Evolutionary conservation across 1,140 invertebrate genomes (phyloP), one percentile per base, ranked within the genome.

Genomic region (Bombus sibiricus): DNA sequence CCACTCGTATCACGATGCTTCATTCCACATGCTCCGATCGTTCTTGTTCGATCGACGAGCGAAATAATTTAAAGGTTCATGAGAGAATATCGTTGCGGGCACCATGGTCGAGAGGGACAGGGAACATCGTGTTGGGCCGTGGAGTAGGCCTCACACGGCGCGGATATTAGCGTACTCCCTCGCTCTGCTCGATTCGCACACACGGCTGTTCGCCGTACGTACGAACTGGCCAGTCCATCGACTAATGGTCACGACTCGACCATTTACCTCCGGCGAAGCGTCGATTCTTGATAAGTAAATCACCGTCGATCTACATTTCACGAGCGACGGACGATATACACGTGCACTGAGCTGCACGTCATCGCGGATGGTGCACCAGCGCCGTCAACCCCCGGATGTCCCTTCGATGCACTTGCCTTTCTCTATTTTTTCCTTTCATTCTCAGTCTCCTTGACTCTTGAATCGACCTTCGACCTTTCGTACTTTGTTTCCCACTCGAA

Each of bases 161-260:
- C 69, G 39, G 89, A 91, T 92, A 92, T 92, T 92, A 92, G 90
- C 92, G 89, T 91, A 92, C 83, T 71, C 85, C 41, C 83, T 75
- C 79, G 76, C 64, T 81, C 83, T 77, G 85, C 73, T 88, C 85
- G 90, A 89, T 87, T 91, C 89, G 89, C 91, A 90, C 90, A 91
- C 90, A 88, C 82, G 85, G 80, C 78, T 79, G 62, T 84, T 47
- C 32, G 80, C 66, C 57, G 57, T 73, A 83, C 41, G 85, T 86
- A 88, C 81, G 88, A 90, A 86, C 78, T 85, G 83, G 83, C 83
- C 89, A 88, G 79, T 93, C 89, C 92, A 90, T 85, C 92, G 91
- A 94, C 94, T 95, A 95, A 95, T 95, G 95, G 94, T 95, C 94
- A 95, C 94, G 94, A 95, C 93, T 95, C 92, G 92, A 93, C 94